Conservation (phyloP, 1,140 invertebrate species). For the Bombus soroeensis region DNA sequence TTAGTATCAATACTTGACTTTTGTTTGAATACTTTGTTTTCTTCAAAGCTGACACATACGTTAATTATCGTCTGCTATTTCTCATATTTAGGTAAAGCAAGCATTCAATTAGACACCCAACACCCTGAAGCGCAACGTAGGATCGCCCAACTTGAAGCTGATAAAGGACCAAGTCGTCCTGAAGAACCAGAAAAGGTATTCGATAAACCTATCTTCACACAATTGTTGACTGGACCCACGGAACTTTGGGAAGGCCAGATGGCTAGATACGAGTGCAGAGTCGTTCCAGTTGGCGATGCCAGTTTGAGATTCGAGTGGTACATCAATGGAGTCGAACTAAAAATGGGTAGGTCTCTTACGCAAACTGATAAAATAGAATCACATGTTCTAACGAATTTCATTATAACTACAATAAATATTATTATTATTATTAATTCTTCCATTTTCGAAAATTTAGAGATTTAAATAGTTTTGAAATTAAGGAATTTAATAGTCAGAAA, state of each 20-base stretch:
- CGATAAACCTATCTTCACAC: conserved; percentile 97
- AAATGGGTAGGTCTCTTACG: conserved; percentile 88
- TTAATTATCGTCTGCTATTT: conserved; percentile 47
- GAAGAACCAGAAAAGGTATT: conserved; percentile 90
- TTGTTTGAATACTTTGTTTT: neutral
- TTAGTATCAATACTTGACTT: conserved; percentile 81
- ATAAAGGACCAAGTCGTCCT: conserved; percentile 83
- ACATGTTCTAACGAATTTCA: neutral
- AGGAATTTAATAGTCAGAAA: too few species aligned
- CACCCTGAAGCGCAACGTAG: conserved; percentile 97
- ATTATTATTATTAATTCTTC: too few species aligned
- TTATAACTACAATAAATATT: too few species aligned
- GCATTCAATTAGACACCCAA: conserved; percentile 95
- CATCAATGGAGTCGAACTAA: conserved; percentile 95
- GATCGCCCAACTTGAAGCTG: conserved; percentile 95
- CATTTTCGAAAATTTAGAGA: too few species aligned
- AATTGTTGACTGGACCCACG: conserved; percentile 92
- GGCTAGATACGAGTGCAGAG: conserved; percentile 97
- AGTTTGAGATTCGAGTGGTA: conserved; percentile 96
- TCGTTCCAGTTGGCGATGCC: conserved; percentile 97
- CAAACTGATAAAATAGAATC: neutral
- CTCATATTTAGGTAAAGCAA: conserved; percentile 88
- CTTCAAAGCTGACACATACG: neutral
- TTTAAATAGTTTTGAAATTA: too few species aligned
- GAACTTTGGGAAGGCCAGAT: conserved; percentile 97